phyloP scores from a whole-genome alignment of 2,113 vertebrate genomes.

The Meles meles region DNA sequence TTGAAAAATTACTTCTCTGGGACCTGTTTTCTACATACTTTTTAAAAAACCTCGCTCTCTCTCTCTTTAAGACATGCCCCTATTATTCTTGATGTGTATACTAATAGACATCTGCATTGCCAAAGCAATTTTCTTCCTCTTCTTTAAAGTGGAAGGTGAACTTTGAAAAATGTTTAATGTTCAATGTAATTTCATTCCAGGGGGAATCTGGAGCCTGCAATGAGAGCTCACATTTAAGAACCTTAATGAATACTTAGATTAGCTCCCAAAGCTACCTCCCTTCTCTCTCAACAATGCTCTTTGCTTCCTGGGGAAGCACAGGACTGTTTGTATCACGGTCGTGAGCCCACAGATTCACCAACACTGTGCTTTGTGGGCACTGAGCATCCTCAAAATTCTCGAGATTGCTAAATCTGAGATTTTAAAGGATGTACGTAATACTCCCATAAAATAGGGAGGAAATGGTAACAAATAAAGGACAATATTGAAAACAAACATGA shows the following conservation, averaged over 20 bases:
- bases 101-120: conserved; percentile 51
- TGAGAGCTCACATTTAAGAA: conserved; percentile 81
- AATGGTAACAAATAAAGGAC: not conserved
- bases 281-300: not conserved
- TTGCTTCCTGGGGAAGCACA: not conserved
- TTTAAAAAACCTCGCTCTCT: not conserved
- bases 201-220: conserved; percentile 78
- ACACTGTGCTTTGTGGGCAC: not conserved
- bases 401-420: not conserved
- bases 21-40: conserved; percentile 52
- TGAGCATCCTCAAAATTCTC: not conserved
- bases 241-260: conserved; percentile 76
- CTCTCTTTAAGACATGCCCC: not conserved
- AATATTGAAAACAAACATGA: not conserved
- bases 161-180: conserved; percentile 77
- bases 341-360: not conserved
- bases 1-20: conserved; percentile 68
- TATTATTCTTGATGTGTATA: conserved; percentile 34
- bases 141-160: conserved; percentile 73
- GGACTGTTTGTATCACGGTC: not conserved
- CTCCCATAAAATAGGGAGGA: not conserved
- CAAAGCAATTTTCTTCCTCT: conserved; percentile 58
- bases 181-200: conserved; percentile 81
- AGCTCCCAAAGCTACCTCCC: conserved; percentile 40
- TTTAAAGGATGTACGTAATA: not conserved